A percentile compares a stretch with the other conserved stretches of the same genome.
These are phyloP conservation scores for Mallotus villosus DNA, from an alignment of 2,797 vertebrate genomes.

Conservation along the genomic window DNA sequence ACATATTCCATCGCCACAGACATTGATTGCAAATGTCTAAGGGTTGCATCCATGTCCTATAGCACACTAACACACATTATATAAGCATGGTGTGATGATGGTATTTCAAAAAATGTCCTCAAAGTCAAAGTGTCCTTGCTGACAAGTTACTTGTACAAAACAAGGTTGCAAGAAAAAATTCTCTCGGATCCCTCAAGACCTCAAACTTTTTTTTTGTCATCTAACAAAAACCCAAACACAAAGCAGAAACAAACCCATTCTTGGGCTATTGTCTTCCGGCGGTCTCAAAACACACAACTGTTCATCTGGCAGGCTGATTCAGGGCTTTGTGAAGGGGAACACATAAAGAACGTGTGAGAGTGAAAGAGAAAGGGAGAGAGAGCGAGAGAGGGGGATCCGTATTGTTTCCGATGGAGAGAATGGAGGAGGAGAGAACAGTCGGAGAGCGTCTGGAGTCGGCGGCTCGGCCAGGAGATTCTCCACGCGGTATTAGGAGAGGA, in stretches of 20 bases:
- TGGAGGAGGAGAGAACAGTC: conserved; percentile 66
- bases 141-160: not conserved
- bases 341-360: too few species aligned
- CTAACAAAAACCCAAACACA: conserved; percentile 57
- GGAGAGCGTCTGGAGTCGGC: conserved; percentile 65
- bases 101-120: too few species aligned
- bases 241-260: conserved; percentile 61
- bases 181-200: conserved; percentile 23
- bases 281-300: conserved; percentile 34
- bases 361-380: too few species aligned
- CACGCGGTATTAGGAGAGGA: conserved; percentile 65
- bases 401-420: conserved; percentile 70
- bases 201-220: conserved; percentile 61
- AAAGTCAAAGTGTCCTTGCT: too few species aligned
- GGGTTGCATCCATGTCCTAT: not conserved
- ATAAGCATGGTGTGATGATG: too few species aligned
- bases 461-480: conserved; percentile 73
- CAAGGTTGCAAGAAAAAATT: not conserved
- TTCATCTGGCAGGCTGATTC: conserved; percentile 65
- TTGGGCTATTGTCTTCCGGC: conserved; percentile 65
- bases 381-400: conserved; percentile 45
- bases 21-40: not conserved
- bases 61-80: not conserved
- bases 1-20: not conserved
- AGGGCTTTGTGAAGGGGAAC: conserved; percentile 66